Conservation (phyloP, 1,140 invertebrate genomes). For the Homalodisca vitripennis region DNA sequence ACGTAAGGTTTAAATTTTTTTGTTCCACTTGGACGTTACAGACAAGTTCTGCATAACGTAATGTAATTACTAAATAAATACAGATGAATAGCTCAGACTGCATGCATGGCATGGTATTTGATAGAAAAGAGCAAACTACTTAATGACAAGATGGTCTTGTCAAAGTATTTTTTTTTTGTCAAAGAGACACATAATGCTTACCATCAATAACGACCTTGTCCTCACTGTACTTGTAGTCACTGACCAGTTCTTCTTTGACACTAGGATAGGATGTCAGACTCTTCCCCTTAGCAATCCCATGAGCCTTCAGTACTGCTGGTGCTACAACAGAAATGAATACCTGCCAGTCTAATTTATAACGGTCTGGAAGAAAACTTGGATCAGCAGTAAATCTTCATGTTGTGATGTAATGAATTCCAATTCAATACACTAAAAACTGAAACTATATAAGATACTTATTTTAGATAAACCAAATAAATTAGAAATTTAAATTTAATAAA, state of each 20-base stretch:
- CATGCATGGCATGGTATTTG: too few species aligned
- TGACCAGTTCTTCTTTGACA: slow-evolving; percentile 68
- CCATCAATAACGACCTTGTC: slow-evolving; percentile 81
- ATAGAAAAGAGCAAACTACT: too few species aligned
- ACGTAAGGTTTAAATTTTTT: too few species aligned
- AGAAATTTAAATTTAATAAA: too few species aligned
- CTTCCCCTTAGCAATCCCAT: slow-evolving; percentile 78
- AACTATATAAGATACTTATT: not conserved
- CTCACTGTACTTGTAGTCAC: slow-evolving; percentile 63
- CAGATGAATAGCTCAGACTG: too few species aligned
- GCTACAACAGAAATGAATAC: slow-evolving; percentile 54
- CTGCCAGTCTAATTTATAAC: not conserved
- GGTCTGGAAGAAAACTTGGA: not conserved
- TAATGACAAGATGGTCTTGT: too few species aligned
- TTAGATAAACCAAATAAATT: too few species aligned
- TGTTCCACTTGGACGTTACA: too few species aligned
- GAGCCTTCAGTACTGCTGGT: slow-evolving; percentile 81
- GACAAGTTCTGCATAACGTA: too few species aligned
- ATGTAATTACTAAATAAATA: too few species aligned
- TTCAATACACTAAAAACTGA: slow-evolving; percentile 14
- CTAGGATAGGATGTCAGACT: slow-evolving; percentile 87
- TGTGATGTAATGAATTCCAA: not conserved
- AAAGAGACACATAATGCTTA: slow-evolving; percentile 40
- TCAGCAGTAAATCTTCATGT: not conserved
- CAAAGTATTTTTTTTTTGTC: too few species aligned